These are phyloP conservation scores for Parelbella ahira DNA, from an alignment of 2,888 invertebrate species.

Conservation along the genomic window DNA sequence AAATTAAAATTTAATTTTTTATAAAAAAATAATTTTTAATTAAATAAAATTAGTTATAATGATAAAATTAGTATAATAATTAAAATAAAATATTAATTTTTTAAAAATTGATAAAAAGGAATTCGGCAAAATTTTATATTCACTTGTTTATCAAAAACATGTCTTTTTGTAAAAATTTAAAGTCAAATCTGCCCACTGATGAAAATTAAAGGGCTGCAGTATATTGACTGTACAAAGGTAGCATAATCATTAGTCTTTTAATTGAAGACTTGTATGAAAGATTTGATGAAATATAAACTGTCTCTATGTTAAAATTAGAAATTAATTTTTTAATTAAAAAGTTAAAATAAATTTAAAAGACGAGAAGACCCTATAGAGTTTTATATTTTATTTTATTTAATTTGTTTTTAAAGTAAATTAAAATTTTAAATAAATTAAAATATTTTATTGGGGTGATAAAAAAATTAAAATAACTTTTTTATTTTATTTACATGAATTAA, in stretches of 20 bases:
- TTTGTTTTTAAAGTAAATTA: too few relatives aligned
- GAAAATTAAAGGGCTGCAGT: conserved; percentile 87
- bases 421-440: conserved; percentile 38
- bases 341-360: conserved; percentile 83
- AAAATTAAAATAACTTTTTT: conserved; percentile 82
- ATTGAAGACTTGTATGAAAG: conserved; percentile 90
- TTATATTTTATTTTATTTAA: conserved; percentile 66
- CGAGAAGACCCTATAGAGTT: conserved; percentile 91
- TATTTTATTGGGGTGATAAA: conserved; percentile 84
- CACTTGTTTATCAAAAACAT: conserved; percentile 90
- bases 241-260: conserved; percentile 85
- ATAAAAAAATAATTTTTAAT: conserved; percentile 67
- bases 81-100: conserved; percentile 83
- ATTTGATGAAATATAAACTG: conserved; percentile 83
- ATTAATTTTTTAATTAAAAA: conserved; percentile 81
- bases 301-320: conserved; percentile 66
- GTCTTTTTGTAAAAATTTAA: conserved; percentile 74
- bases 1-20: conserved; percentile 62
- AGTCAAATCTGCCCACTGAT: conserved; percentile 85
- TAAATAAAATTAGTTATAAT: conserved; percentile 67
- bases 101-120: conserved; percentile 87
- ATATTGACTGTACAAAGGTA: conserved; percentile 45
- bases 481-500: conserved; percentile 47
- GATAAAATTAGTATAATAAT: conserved; percentile 81
- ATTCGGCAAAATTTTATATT: conserved; percentile 83